Conservation (phyloP, 2,888 invertebrate species). For the Ophioninae sp. region DNA sequence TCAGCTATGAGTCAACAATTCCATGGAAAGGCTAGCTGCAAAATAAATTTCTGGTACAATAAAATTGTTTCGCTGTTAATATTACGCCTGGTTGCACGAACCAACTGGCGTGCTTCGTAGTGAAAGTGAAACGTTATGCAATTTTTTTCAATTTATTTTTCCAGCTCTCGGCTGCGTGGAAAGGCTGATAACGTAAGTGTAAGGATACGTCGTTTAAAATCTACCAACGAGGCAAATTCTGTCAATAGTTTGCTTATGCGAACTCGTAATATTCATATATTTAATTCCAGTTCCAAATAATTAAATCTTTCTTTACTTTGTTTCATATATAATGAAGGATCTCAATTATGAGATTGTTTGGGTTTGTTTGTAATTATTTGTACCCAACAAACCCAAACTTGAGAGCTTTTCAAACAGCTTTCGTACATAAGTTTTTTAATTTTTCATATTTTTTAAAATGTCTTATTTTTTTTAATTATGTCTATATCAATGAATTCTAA, state of each 20-base stretch:
- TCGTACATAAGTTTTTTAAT: too few species aligned
- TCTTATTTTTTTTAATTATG: too few species aligned
- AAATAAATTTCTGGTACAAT: conserved; percentile 8
- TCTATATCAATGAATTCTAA: too few species aligned
- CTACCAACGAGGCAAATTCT: background rate
- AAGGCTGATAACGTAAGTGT: background rate
- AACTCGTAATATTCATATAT: conserved; percentile 9
- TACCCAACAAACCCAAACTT: too few species aligned
- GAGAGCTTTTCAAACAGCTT: too few species aligned
- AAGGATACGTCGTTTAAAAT: conserved; percentile 14
- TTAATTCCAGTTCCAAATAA: background rate
- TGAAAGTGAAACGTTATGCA: conserved; percentile 57
- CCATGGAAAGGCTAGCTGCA: background rate
- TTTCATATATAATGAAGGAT: too few species aligned
- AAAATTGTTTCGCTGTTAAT: conserved; percentile 9
- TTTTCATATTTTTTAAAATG: too few species aligned
- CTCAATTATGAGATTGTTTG: too few species aligned
- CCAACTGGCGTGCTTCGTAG: conserved; percentile 38
- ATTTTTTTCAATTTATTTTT: conserved; percentile 9
- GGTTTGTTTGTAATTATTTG: too few species aligned
- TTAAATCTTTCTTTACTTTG: too few species aligned
- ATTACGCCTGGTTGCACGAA: conserved; percentile 12
- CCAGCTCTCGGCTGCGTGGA: conserved; percentile 8
- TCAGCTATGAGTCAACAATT: background rate
- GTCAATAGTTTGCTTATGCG: background rate